Percentiles rank a stretch among this genome's conserved stretches.
phyloP scores from a whole-genome alignment of 2,797 vertebrate genomes.

The Stomatorhinus walkeri region DNA sequence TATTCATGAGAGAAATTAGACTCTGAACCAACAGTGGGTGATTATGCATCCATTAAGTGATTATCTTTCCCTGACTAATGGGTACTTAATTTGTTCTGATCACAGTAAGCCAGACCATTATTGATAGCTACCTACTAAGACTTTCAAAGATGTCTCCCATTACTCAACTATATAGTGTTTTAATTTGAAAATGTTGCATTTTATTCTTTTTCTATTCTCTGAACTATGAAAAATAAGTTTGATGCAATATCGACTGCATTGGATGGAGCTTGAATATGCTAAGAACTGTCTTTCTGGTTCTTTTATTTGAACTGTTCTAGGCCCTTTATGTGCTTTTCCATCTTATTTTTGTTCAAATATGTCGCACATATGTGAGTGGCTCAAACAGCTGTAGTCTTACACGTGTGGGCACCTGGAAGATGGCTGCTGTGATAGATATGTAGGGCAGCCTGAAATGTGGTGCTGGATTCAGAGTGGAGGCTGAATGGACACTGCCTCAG shows the following conservation, averaged over 20 bases:
- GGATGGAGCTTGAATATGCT: not conserved
- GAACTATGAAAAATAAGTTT: not conserved
- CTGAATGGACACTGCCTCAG: constrained; percentile 13
- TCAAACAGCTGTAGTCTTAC: not conserved
- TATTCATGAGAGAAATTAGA: not conserved
- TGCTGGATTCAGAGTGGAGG: not conserved
- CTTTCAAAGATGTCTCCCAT: not conserved
- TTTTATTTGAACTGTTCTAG: not conserved
- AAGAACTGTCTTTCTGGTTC: not conserved
- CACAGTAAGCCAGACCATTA: not conserved
- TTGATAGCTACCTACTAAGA: not conserved
- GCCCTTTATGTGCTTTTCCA: not conserved
- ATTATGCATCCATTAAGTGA: constrained; percentile 1
- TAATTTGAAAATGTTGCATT: not conserved
- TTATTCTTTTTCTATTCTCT: not conserved
- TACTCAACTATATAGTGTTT: not conserved
- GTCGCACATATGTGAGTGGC: not conserved
- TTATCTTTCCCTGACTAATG: not conserved
- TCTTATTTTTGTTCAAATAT: not conserved
- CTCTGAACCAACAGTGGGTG: not conserved
- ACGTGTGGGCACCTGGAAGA: not conserved
- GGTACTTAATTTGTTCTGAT: not conserved
- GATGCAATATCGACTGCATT: not conserved
- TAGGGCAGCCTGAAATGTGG: not conserved
- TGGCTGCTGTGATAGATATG: not conserved